These are phyloP conservation scores for Caenorhabditis afra DNA, from an alignment of 2,888 invertebrate species.

Conservation along the genomic window DNA sequence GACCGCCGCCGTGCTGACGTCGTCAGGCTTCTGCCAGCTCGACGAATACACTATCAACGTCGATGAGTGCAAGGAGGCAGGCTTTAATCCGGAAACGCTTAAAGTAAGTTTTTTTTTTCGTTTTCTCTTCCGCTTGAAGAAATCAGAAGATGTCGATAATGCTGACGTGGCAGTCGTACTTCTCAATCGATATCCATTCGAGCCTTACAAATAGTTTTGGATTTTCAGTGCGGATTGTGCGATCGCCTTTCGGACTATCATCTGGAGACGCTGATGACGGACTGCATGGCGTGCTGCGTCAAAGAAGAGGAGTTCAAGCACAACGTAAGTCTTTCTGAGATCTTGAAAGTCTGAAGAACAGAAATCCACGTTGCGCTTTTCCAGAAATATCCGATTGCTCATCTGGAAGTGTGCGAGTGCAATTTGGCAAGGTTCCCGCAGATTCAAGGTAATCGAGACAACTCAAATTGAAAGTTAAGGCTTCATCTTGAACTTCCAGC, in stretches of 20 bases:
- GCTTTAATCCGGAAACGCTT: conserved; percentile 71
- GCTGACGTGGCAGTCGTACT: too few relatives aligned
- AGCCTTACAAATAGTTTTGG: neutral
- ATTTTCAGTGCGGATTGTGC: conserved; percentile 68
- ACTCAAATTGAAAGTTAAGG: too few relatives aligned
- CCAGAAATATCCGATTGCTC: conserved; percentile 90
- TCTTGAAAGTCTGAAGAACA: too few relatives aligned
- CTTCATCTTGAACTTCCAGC: conserved; percentile 84
- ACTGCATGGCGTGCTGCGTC: conserved; percentile 76
- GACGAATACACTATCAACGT: conserved; percentile 65
- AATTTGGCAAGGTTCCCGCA: conserved; percentile 89
- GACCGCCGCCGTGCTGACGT: neutral
- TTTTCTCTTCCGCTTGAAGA: too few relatives aligned
- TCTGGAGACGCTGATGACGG: conserved; percentile 73
- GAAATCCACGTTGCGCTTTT: conserved; percentile 38
- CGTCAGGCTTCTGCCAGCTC: conserved; percentile 11
- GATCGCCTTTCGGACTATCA: conserved; percentile 69
- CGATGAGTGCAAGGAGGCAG: conserved; percentile 73
- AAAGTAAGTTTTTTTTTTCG: conserved; percentile 61
- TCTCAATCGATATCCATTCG: neutral
- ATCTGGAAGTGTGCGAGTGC: conserved; percentile 96
- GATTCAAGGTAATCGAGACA: conserved; percentile 65
- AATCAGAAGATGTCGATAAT: neutral
- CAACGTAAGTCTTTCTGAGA: conserved; percentile 61
- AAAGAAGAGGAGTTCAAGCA: conserved; percentile 74